Evolutionary conservation across 2,797 vertebrate species (phyloP), one percentile per base, ranked within the genome.

Genomic region (Choloepus didactylus): DNA sequence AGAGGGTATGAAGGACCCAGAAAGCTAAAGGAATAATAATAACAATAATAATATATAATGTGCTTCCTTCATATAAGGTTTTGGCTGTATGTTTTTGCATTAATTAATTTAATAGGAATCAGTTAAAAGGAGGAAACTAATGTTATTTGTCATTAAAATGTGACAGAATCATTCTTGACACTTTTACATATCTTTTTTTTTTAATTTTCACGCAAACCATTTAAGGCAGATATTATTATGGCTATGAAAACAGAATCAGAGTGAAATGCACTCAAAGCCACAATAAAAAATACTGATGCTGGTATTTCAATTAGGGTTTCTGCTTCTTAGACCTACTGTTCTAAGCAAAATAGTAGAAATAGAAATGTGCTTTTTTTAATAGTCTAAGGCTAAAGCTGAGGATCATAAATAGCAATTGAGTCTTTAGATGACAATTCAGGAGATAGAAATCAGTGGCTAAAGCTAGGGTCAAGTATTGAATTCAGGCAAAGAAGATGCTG

Each of bases 31-130:
- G 69, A 87, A 29, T 7, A 64, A 31, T 46, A 59, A 15, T 23
- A 87, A 69, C 0, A n/a, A 18, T 44, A 51, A 19, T n/a, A 62
- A 72, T n/a, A n/a, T 67, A 44, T 31, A 69, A 72, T 44, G 27
- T 76, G 62, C 10, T 72, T 56, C 38, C 8, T 11, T 11, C 60
- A 25, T 73, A 3, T 49, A 66, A 85, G 29, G 21, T 5, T 1
- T 3, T 77, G 3, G 5, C 25, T 41, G 14, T 51, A 31, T 69
- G 8, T 66, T 86, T 85, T 27, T 23, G 54, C 9, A 54, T 64
- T 75, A 69, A 85, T 66, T 54, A 84, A 93, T 87, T 94, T 96
- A 79, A 49, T 46, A 81, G 29, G n/a, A 56, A 38, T 72, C 21
- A 56, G 35, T 31, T 16, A 64, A 81, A 85, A 3, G 3, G 87